Evolutionary conservation across 2,113 vertebrate genomes (phyloP).

Genomic region (Dasyurus viverrinus): DNA sequence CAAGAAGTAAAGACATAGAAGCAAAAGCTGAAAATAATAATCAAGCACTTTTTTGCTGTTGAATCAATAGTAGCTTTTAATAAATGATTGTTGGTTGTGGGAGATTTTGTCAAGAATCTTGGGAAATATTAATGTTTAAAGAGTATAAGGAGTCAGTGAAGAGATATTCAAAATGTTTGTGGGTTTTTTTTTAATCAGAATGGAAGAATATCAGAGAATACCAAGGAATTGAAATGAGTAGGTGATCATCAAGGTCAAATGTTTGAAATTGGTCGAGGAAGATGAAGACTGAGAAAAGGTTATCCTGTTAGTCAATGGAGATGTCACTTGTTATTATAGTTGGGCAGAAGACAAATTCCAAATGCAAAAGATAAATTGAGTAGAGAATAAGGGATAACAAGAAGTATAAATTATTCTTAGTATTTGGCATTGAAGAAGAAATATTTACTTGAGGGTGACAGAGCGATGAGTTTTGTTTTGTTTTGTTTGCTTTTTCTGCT

Average conservation of each 20-base stretch:
- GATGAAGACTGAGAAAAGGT: background rate
- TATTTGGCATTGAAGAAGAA: background rate
- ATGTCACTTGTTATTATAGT: background rate
- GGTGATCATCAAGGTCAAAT: background rate
- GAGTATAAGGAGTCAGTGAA: background rate
- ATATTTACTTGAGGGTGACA: background rate
- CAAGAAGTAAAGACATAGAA: background rate
- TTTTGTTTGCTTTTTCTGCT: background rate
- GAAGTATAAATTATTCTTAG: background rate
- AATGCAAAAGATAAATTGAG: background rate
- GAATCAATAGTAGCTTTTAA: background rate
- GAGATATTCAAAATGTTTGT: background rate
- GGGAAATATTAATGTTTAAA: background rate
- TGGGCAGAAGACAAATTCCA: background rate
- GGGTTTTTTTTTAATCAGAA: background rate
- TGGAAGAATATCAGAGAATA: background rate
- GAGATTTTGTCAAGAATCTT: background rate
- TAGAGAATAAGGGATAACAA: background rate
- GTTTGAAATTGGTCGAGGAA: background rate
- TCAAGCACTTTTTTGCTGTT: background rate
- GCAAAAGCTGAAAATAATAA: background rate
- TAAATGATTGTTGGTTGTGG: background rate
- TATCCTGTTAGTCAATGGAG: background rate
- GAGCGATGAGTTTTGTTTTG: background rate
- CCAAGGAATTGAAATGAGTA: background rate